Evolutionary conservation across 2,113 vertebrate genomes (phyloP).

Genomic region (Antennarius striatus): DNA sequence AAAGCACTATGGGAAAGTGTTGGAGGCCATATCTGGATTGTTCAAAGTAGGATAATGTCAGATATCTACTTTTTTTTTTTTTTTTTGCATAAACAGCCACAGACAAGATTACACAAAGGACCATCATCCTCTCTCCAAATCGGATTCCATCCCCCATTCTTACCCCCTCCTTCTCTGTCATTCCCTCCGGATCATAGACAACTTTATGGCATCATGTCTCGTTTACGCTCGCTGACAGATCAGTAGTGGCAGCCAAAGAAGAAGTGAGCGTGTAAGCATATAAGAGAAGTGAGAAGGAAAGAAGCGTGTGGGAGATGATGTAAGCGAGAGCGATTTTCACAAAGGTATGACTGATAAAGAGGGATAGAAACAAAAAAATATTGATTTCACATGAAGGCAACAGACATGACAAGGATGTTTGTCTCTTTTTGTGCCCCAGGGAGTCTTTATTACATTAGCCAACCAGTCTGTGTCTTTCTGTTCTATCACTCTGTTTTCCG

Average conservation of each 20-base stretch:
- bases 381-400: constrained; percentile 29
- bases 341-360: constrained; percentile 16
- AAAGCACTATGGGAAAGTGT: constrained; percentile 38
- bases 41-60: constrained; percentile 56
- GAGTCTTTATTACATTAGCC: constrained; percentile 69
- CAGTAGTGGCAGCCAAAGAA: constrained; percentile 36
- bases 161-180: background rate
- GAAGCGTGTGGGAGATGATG: constrained; percentile 15
- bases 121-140: constrained; percentile 25
- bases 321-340: background rate
- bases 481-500: constrained; percentile 26
- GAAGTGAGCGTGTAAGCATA: constrained; percentile 49
- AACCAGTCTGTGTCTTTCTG: constrained; percentile 35
- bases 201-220: constrained; percentile 38
- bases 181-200: constrained; percentile 24
- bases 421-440: constrained; percentile 51
- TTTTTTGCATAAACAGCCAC: constrained; percentile 41
- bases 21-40: constrained; percentile 23
- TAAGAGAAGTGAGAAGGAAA: constrained; percentile 32
- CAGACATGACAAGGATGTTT: constrained; percentile 43
- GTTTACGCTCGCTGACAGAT: constrained; percentile 63
- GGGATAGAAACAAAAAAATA: constrained; percentile 23
- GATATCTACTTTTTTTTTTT: constrained; percentile 38
- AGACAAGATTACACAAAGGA: constrained; percentile 27
- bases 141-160: constrained; percentile 1